These are phyloP conservation scores for Trisateles emortualis DNA, from an alignment of 2,888 invertebrate genomes.

Conservation along the genomic window DNA sequence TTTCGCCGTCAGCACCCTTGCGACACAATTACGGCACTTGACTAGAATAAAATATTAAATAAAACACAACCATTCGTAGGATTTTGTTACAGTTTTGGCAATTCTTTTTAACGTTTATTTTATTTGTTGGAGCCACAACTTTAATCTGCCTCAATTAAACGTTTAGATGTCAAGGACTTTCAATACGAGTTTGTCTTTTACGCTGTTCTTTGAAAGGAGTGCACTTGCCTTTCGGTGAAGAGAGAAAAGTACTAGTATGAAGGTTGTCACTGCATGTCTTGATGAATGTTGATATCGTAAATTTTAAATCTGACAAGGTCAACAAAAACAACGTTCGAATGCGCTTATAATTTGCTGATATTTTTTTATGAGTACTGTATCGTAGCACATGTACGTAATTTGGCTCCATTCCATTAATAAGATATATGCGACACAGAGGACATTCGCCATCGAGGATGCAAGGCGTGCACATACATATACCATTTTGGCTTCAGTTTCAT, in stretches of 20 bases:
- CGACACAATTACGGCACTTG: not conserved
- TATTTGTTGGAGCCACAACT: not conserved
- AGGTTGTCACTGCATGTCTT: conserved; percentile 19
- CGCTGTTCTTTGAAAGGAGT: conserved; percentile 3
- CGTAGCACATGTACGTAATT: conserved; percentile 27
- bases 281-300: conserved; percentile 16
- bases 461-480: conserved; percentile 15
- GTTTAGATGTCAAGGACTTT: conserved; percentile 8
- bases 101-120: no score
- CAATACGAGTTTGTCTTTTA: conserved; percentile 2
- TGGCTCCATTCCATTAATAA: conserved; percentile 51
- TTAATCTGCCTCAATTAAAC: not conserved
- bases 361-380: conserved; percentile 11
- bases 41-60: no score
- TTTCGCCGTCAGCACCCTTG: not conserved
- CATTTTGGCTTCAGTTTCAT: conserved; percentile 32
- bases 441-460: conserved; percentile 30
- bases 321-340: conserved; percentile 4
- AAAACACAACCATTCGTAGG: no score
- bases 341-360: conserved; percentile 9
- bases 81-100: no score
- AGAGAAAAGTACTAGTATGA: conserved; percentile 22
- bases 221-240: conserved; percentile 6
- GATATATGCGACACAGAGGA: conserved; percentile 32
- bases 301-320: conserved; percentile 17